Base-by-base conservation (phyloP, 2,113 vertebrate species). In the Andinoacara biseriatus region DNA sequence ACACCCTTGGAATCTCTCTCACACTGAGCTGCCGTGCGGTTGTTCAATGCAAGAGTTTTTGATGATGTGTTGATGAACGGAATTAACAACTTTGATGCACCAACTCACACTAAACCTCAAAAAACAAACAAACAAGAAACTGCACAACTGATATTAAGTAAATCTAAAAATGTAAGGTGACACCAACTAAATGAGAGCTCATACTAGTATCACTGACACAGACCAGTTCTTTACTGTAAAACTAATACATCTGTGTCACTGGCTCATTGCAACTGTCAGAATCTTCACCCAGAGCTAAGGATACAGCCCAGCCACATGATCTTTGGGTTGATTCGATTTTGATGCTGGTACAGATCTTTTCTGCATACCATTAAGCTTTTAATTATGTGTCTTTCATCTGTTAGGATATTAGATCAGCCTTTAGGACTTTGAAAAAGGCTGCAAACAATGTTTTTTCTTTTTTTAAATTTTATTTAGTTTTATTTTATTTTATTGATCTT, bases 11-110 rank as follows among this genome's bases (percentile, higher is more conserved):
- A 76, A 22, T 49, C 15, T 74, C 13, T 81, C 75, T 24, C 29
- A 67, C 22, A 35, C 10, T 61, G 40, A 87, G 20, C 84, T 58
- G 20, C 62, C 0, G 29, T 18, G 14, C 80, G 17, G 74, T 89
- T 40, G 20, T 75, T 61, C 59, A 61, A 5, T 22, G 11, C 38
- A 9, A 20, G 29, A 74, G 35, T 35, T 67, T 78, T 74, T 83
- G 1, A 1, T 78, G 52, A 80, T 63, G n/a, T 77, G 67, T 59
- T 76, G 31, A 43, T 67, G n/a, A 79, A 56, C 59, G 38, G 52
- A 76, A 76, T 82, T 65, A 29, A 43, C 9, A 65, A 59, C 75
- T 67, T 38, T 9, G 15, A 18, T 54, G n/a, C 31, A 57, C 13
- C 33, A 57, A 57, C 38, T 84, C 81, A 38, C 81, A 80, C 14